A percentile compares a stretch with the other conserved stretches of the same genome.
phyloP scores from a whole-genome alignment of 2,888 invertebrate species.

The Priocnemis perturbator region DNA sequence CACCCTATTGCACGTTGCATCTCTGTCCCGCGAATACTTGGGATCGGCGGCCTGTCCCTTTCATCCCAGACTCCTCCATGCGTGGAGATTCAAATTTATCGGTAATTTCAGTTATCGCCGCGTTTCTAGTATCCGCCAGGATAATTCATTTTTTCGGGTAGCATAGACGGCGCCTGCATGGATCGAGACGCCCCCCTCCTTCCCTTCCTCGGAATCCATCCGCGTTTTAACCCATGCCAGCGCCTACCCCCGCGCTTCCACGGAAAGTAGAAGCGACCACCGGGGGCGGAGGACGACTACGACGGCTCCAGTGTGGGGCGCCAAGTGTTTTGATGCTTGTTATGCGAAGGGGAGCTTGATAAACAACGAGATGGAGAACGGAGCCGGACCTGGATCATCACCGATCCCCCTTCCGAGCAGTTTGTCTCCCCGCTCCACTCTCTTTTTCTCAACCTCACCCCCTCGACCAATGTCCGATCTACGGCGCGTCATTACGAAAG shows the following conservation, averaged over 20 bases:
- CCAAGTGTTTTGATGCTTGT: conserved; percentile 70
- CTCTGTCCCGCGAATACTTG: no score
- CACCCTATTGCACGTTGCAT: no score
- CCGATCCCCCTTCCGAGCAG: conserved; percentile 38
- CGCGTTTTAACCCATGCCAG: conserved; percentile 55
- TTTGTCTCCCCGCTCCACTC: conserved; percentile 26
- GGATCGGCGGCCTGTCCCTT: no score
- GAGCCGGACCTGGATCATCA: conserved; percentile 54
- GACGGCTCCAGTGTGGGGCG: conserved; percentile 64
- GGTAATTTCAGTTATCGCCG: no score
- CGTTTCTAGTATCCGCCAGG: no score
- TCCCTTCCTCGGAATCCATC: conserved; percentile 22
- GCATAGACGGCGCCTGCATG: conserved; percentile 48
- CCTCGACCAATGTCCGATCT: conserved; percentile 45
- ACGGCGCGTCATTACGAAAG: conserved; percentile 52
- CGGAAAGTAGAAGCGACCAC: conserved; percentile 55
- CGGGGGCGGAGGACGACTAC: conserved; percentile 43
- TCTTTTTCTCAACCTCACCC: conserved; percentile 13
- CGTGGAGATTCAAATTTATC: no score
- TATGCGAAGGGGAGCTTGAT: conserved; percentile 62
- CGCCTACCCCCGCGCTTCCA: conserved; percentile 39
- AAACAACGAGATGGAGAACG: conserved; percentile 62
- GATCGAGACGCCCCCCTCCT: conserved; percentile 25
- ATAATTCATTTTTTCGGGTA: conserved; percentile 50
- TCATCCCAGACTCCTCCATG: no score